Evolutionary conservation across 2,888 invertebrate species (phyloP).

Genomic region (Stegana nigrithorax): DNA sequence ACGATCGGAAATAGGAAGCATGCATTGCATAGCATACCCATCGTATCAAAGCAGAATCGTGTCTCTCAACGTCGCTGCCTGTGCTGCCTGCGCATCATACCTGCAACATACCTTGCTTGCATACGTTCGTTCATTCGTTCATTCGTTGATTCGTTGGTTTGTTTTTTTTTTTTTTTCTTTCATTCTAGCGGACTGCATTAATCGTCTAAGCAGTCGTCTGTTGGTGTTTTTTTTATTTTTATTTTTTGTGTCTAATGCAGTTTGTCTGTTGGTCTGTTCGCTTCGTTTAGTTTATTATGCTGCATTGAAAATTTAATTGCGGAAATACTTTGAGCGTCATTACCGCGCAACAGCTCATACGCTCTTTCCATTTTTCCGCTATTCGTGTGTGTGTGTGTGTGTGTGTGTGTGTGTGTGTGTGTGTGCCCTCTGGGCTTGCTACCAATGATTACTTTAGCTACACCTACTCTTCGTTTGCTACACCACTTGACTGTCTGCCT

Average conservation of each 20-base stretch:
- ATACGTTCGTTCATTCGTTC: neutral
- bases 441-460: too few species aligned
- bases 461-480: too few species aligned
- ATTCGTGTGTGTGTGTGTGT: too few species aligned
- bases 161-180: neutral
- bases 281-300: neutral
- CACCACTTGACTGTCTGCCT: too few species aligned
- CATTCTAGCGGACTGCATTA: too few species aligned
- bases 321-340: neutral
- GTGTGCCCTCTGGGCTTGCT: too few species aligned
- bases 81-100: too few species aligned
- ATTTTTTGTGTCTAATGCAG: too few species aligned
- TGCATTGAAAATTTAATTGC: constrained; percentile 7
- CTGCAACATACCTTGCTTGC: neutral
- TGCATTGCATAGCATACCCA: neutral
- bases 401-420: too few species aligned
- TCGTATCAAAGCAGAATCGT: too few species aligned
- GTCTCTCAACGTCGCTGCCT: too few species aligned
- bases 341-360: neutral
- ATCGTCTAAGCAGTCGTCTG: too few species aligned
- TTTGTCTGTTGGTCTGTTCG: neutral
- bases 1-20: constrained; percentile 12
- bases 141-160: neutral
- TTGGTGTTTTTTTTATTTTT: neutral
- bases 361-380: neutral